Conservation (phyloP, 1,140 invertebrate genomes). For the Brachionus calyciflorus region DNA sequence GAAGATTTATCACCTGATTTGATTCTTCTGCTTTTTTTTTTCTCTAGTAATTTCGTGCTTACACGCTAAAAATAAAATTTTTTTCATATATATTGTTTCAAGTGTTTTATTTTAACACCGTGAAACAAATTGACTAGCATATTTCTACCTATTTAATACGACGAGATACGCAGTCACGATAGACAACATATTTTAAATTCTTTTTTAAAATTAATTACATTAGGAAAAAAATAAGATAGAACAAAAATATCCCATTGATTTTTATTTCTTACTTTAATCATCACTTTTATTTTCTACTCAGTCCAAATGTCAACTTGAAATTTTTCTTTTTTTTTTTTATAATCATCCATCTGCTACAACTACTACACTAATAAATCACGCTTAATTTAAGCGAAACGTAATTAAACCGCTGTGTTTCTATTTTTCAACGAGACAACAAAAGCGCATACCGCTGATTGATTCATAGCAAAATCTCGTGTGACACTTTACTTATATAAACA, state of each 20-base stretch:
- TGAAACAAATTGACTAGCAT: conserved; percentile 24
- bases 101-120: conserved; percentile 12
- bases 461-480: neutral
- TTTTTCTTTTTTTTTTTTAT: no score
- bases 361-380: no score
- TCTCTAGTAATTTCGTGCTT: no score
- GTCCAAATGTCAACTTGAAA: no score
- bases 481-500: neutral
- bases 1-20: neutral
- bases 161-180: neutral
- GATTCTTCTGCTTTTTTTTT: neutral
- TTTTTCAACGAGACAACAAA: neutral
- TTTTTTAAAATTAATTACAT: no score
- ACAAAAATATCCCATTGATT: no score
- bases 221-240: no score
- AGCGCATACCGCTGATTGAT: conserved; percentile 18
- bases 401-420: neutral
- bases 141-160: neutral
- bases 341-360: no score
- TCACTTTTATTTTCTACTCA: no score
- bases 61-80: conserved; percentile 9
- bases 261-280: no score
- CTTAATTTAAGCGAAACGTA: no score
- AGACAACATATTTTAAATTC: neutral
- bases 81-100: no score